phyloP scores from a whole-genome alignment of 2,113 vertebrate genomes.

The Tringa solitaria region DNA sequence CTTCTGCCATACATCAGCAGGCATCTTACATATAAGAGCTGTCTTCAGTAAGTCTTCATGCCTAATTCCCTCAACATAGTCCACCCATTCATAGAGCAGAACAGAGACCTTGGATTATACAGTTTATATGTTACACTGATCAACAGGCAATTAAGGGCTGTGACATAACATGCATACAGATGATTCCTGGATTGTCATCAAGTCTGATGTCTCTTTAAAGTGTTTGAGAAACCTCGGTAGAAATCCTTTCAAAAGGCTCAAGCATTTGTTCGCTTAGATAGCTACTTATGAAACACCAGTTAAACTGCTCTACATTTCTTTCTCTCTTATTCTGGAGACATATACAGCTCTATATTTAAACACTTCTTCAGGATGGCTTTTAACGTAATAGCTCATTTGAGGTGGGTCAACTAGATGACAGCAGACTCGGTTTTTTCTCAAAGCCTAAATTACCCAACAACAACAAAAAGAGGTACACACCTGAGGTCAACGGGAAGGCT shows the following conservation, averaged over 20 bases:
- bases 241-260: not conserved
- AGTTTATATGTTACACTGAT: not conserved
- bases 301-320: not conserved
- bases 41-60: not conserved
- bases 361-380: not conserved
- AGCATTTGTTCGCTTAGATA: not conserved
- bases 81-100: not conserved
- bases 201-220: not conserved
- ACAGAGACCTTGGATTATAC: not conserved
- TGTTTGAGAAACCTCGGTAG: not conserved
- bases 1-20: not conserved
- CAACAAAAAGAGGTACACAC: not conserved
- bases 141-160: not conserved
- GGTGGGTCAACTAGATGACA: not conserved
- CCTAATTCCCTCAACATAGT: not conserved
- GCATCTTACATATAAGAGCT: not conserved
- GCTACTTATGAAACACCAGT: not conserved
- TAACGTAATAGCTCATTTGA: not conserved
- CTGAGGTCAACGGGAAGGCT: not conserved
- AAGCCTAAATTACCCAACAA: not conserved
- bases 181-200: not conserved
- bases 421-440: not conserved
- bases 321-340: not conserved
- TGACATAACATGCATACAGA: not conserved
- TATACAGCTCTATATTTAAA: not conserved